Evolutionary conservation across 30 jellyfish, hydroid and myxozoan genomes (phyloP).

Genomic region (Rhopilema esculentum): DNA sequence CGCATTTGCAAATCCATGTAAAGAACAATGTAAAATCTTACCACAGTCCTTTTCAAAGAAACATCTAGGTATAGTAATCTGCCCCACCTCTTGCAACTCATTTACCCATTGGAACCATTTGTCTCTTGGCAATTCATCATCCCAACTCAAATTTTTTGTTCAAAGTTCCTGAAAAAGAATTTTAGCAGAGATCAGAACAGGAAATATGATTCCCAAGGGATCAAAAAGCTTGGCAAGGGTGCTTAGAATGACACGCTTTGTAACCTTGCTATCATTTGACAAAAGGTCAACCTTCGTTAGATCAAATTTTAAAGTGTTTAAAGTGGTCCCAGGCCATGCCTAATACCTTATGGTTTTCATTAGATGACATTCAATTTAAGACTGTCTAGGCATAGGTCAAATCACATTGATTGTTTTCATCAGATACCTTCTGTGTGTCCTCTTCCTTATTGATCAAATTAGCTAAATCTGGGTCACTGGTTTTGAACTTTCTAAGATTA

Average conservation of each 20-base stretch:
- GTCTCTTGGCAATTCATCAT: conserved; percentile 7
- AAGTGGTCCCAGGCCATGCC: conserved; percentile 30
- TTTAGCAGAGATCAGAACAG: conserved; percentile 5
- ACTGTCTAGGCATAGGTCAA: background rate
- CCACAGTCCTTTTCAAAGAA: background rate
- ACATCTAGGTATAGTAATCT: conserved; percentile 7
- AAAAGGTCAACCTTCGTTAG: background rate
- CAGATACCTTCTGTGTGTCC: background rate
- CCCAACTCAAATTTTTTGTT: conserved; percentile 4
- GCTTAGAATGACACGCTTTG: conserved; percentile 11
- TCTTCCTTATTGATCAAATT: background rate
- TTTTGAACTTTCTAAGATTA: conserved; percentile 3
- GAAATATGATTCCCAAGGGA: conserved; percentile 31
- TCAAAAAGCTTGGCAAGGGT: conserved; percentile 32
- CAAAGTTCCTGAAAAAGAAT: conserved; percentile 37
- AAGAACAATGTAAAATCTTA: background rate
- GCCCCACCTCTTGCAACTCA: no score
- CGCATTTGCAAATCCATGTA: conserved; percentile 1
- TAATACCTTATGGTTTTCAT: conserved; percentile 13
- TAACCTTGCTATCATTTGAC: background rate
- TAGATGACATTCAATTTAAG: no score
- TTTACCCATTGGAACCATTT: conserved; percentile 6
- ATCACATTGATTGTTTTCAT: background rate
- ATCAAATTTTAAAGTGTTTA: conserved; percentile 27
- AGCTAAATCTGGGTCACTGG: conserved; percentile 19